A percentile compares a stretch with the other conserved stretches of the same genome.
phyloP scores from a whole-genome alignment of 2,113 vertebrate genomes.

The Cyphomyrus plagiostoma region DNA sequence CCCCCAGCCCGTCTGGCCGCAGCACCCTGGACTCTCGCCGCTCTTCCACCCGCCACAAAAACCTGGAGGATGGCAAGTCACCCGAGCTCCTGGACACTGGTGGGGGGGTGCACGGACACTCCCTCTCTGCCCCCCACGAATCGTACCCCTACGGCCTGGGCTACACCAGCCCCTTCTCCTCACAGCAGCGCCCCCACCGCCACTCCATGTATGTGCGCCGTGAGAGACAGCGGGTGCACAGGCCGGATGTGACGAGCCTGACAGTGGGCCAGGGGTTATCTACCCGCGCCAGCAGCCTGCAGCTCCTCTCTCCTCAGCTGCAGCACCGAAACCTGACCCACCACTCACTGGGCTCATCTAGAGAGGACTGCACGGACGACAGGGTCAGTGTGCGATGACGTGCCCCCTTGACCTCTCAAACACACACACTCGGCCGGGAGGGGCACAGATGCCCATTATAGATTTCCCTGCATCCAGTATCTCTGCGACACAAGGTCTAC shows the following conservation, averaged over 20 bases:
- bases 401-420: constrained; percentile 15
- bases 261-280: constrained; percentile 79
- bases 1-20: constrained; percentile 61
- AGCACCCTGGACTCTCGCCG: constrained; percentile 83
- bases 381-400: constrained; percentile 60
- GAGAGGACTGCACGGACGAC: constrained; percentile 78
- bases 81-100: constrained; percentile 71
- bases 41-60: constrained; percentile 74
- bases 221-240: constrained; percentile 90
- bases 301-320: constrained; percentile 94
- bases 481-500: neutral
- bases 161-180: constrained; percentile 97
- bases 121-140: constrained; percentile 81
- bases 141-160: constrained; percentile 85
- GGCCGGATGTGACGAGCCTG: constrained; percentile 71
- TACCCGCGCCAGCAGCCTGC: constrained; percentile 89
- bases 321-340: constrained; percentile 78
- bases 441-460: neutral
- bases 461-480: neutral
- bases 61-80: constrained; percentile 66
- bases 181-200: constrained; percentile 93
- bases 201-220: constrained; percentile 97
- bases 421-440: neutral
- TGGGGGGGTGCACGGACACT: constrained; percentile 77
- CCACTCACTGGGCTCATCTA: constrained; percentile 67